Conservation (phyloP, 2,113 vertebrate genomes). For the Daubentonia madagascariensis region DNA sequence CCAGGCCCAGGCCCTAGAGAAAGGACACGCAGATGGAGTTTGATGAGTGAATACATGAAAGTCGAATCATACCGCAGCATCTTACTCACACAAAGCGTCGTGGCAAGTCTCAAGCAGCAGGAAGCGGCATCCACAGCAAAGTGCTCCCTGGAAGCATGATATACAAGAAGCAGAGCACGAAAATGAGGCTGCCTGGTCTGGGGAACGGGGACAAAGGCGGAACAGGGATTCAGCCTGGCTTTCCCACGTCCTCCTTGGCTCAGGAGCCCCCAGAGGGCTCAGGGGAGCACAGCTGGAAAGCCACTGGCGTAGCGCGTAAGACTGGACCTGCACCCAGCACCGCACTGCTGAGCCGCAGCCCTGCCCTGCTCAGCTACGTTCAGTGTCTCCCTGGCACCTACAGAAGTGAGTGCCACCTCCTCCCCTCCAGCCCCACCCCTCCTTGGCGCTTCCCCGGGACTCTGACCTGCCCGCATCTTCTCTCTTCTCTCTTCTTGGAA, state of each 20-base stretch:
- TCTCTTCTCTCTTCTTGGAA: background rate
- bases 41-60: background rate
- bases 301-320: fast-evolving
- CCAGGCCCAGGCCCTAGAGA: background rate
- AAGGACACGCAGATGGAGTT: background rate
- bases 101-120: background rate
- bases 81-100: background rate
- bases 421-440: fast-evolving
- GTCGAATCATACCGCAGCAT: background rate
- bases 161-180: background rate
- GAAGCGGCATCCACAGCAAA: background rate
- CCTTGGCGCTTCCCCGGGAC: fast-evolving
- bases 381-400: background rate
- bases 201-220: background rate
- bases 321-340: background rate
- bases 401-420: fast-evolving
- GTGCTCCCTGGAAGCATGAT: background rate
- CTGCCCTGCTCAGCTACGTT: background rate
- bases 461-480: background rate
- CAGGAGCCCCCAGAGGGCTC: background rate
- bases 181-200: background rate
- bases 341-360: fast-evolving
- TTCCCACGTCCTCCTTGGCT: background rate
- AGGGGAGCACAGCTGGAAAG: background rate
- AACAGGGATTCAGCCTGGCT: background rate